A percentile compares a stretch with the other conserved stretches of the same genome.
Evolutionary conservation across 2,888 invertebrate species (phyloP).

Genomic region (Chouioia cunea): DNA sequence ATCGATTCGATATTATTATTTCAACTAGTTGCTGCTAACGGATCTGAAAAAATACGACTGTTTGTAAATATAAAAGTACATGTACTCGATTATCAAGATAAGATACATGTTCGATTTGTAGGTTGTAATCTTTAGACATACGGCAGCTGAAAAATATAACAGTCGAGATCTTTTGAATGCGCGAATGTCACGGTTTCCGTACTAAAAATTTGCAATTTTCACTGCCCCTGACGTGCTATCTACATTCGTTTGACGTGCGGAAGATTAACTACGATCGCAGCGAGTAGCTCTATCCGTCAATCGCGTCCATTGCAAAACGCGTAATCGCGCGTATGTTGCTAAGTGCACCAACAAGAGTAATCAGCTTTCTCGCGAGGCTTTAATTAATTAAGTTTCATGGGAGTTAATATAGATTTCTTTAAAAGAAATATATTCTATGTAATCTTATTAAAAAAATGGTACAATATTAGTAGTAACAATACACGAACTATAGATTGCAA

Average conservation of each 20-base stretch:
- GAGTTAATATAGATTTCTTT: too few relatives aligned
- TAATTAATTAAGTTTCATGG: slow-evolving; percentile 60
- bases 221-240: background rate
- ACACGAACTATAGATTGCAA: too few relatives aligned
- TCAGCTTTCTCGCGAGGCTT: slow-evolving; percentile 61
- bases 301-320: slow-evolving; percentile 58
- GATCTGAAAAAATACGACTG: too few relatives aligned
- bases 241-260: slow-evolving; percentile 59
- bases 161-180: background rate
- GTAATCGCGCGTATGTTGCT: slow-evolving; percentile 64
- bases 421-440: too few relatives aligned
- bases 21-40: too few relatives aligned
- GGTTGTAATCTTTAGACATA: too few relatives aligned
- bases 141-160: slow-evolving; percentile 16
- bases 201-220: slow-evolving; percentile 15
- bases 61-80: too few relatives aligned
- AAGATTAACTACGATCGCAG: slow-evolving; percentile 64
- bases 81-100: too few relatives aligned
- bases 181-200: slow-evolving; percentile 12
- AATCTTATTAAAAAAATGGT: too few relatives aligned
- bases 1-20: too few relatives aligned
- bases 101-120: too few relatives aligned
- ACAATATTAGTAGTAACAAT: too few relatives aligned
- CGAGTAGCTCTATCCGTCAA: slow-evolving; percentile 64
- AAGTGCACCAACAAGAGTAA: slow-evolving; percentile 65